Conservation (phyloP, 2,113 vertebrate species). For the Gracilinanus agilis region DNA sequence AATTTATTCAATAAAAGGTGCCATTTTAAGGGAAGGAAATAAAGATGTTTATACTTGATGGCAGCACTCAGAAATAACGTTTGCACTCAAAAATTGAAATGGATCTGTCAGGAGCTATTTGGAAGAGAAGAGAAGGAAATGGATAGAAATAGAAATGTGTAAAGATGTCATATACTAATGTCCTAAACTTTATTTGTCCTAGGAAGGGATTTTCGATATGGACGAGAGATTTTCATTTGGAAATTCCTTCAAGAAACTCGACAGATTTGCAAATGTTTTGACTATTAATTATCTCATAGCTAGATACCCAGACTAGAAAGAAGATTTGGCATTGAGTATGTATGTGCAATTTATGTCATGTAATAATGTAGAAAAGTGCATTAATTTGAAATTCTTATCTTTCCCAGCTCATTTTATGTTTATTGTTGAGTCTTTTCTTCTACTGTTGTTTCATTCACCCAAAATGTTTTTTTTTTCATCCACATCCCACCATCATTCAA, state of each 20-base stretch:
- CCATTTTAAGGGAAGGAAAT: slow-evolving; percentile 74
- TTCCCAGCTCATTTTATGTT: not conserved
- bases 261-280: slow-evolving; percentile 66
- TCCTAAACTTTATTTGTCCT: slow-evolving; percentile 60
- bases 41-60: slow-evolving; percentile 73
- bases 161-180: slow-evolving; percentile 51
- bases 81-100: slow-evolving; percentile 73
- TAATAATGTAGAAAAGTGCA: too few species aligned
- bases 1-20: slow-evolving; percentile 74
- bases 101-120: slow-evolving; percentile 68
- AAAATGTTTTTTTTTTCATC: not conserved
- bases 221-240: slow-evolving; percentile 63
- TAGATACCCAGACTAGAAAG: slow-evolving; percentile 25
- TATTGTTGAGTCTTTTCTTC: not conserved
- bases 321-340: not conserved
- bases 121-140: slow-evolving; percentile 66
- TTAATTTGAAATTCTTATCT: not conserved
- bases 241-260: slow-evolving; percentile 62
- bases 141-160: slow-evolving; percentile 67
- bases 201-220: slow-evolving; percentile 45
- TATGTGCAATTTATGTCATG: not conserved
- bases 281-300: slow-evolving; percentile 41
- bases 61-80: slow-evolving; percentile 73
- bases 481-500: not conserved
- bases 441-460: not conserved